Evolutionary conservation across 2,113 vertebrate species (phyloP), one percentile per base, ranked within the genome.

Genomic region (Parus major): DNA sequence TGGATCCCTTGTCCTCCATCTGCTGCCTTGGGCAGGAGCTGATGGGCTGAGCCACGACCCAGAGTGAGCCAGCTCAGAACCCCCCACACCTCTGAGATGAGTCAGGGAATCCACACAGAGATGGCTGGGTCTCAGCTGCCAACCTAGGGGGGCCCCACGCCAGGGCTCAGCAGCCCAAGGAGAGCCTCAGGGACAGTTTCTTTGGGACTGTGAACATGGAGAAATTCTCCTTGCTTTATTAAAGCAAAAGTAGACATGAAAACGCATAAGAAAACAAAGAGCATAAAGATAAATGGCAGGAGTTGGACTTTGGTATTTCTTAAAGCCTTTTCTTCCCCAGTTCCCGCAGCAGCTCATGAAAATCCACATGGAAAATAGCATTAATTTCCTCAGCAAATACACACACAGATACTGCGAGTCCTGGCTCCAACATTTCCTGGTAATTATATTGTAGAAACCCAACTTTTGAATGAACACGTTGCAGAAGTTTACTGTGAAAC

Each of bases 191-290:
- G 39, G 55, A 56, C 24, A 46, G 36, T n/a, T 73, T 68, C 80
- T 19, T 47, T 59, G 24, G 17, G 61, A 85, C 27, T 46, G 42
- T 52, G 66, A 82, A 35, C 71, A 56, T 5, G 3, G 29, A 63
- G 78, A 85, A n/a, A 79, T 39, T 76, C 89, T 93, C 70, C 84
- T 97, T 88, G 70, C 92, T 92, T 96, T 88, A 90, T 87, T 91
- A 77, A 95, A 97, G 92, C 93, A 86, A 31, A 96, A 95, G 50
- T 55, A 80, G 75, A 95, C 72, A 86, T 87, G 83, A 95, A 96
- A 96, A 89, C 0, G 10, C 90, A 93, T 72, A 93, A 68, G 73
- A 92, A 95, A 92, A 85, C 75, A 92, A 81, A 70, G 83, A 96
- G 63, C 49, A 86, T 81, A 80, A 68, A 96, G 79, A 68, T 36